Conservation (phyloP, 2,797 vertebrate genomes). For the Phoeniculus purpureus region DNA sequence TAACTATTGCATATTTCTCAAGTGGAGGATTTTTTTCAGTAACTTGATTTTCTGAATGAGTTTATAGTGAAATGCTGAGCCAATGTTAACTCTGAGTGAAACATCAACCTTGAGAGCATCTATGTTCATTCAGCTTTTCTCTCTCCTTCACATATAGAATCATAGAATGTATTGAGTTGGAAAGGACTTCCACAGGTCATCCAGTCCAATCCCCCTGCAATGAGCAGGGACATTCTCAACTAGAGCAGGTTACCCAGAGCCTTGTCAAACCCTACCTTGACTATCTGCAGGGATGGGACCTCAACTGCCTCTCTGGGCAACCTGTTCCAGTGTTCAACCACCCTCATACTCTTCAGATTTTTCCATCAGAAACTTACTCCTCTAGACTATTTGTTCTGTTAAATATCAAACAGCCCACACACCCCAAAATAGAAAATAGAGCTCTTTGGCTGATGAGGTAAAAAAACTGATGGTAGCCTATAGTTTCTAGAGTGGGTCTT, state of each 20-base stretch:
- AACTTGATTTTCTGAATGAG: slow-evolving; percentile 65
- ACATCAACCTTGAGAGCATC: slow-evolving; percentile 38
- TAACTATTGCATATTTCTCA: slow-evolving; percentile 55
- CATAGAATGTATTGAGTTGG: no score
- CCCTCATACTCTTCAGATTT: background rate
- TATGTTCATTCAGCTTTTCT: slow-evolving; percentile 48
- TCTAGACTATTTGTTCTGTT: background rate
- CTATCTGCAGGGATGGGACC: no score
- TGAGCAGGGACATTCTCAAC: no score
- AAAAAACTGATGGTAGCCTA: background rate
- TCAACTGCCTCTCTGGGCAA: no score
- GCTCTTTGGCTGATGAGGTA: background rate
- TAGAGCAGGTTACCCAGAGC: no score
- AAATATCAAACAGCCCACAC: background rate
- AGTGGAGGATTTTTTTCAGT: slow-evolving; percentile 56
- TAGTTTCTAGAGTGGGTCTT: background rate
- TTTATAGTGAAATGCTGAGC: slow-evolving; percentile 47
- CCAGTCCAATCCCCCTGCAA: no score
- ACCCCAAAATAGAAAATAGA: background rate
- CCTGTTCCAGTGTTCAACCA: no score
- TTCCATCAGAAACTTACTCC: background rate
- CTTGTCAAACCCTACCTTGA: no score
- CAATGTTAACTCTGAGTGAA: slow-evolving; percentile 38
- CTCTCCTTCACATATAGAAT: background rate
- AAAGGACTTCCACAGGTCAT: no score